phyloP scores from a whole-genome alignment of 2,888 invertebrate genomes.

The Cantharis rustica region DNA sequence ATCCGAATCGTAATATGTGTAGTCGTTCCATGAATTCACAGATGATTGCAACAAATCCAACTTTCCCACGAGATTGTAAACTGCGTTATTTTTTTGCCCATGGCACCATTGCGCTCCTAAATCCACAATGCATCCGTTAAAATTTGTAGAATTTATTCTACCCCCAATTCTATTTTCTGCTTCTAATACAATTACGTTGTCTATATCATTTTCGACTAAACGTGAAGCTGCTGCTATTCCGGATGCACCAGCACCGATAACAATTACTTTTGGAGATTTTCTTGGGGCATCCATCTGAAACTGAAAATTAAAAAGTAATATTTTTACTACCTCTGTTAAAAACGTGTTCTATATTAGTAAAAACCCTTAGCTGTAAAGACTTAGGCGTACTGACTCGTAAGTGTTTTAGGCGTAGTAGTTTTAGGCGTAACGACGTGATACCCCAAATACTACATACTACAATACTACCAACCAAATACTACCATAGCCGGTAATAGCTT shows the following conservation, averaged over 20 bases:
- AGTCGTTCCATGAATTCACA: conserved; percentile 49
- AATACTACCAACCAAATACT: too few relatives aligned
- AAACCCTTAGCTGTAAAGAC: too few relatives aligned
- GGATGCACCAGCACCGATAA: conserved; percentile 64
- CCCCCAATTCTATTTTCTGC: conserved; percentile 54
- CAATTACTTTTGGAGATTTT: conserved; percentile 51
- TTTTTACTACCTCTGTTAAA: too few relatives aligned
- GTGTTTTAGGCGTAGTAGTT: too few relatives aligned
- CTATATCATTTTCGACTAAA: conserved; percentile 56
- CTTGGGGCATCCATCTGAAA: neutral
- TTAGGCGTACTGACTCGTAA: too few relatives aligned
- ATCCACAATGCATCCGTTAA: conserved; percentile 38
- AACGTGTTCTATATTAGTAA: too few relatives aligned
- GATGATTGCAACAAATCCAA: conserved; percentile 49
- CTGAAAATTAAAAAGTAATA: too few relatives aligned
- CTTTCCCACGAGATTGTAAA: conserved; percentile 49
- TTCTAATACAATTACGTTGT: conserved; percentile 57
- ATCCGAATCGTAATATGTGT: conserved; percentile 44
- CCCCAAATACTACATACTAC: too few relatives aligned
- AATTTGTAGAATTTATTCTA: conserved; percentile 39
- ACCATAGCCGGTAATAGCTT: too few relatives aligned
- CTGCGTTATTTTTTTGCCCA: conserved; percentile 51
- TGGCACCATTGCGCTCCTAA: conserved; percentile 55
- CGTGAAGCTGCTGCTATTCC: conserved; percentile 61
- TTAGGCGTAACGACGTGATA: too few relatives aligned